Evolutionary conservation across 37 sponge, comb jelly and placozoan genomes (phyloP).

Genomic region (Aplysina aerophoba): DNA sequence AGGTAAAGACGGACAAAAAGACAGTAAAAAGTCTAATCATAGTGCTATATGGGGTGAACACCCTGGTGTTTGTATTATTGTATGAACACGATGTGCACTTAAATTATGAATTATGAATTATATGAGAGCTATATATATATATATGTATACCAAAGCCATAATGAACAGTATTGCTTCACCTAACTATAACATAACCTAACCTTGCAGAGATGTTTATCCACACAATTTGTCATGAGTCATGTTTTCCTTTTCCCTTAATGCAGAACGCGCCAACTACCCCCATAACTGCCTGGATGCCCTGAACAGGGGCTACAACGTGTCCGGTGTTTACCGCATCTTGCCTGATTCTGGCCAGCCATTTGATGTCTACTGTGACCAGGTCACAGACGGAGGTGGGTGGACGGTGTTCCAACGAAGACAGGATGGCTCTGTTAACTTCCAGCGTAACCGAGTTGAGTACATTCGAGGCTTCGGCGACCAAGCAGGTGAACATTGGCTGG

Average conservation of each 20-base stretch:
- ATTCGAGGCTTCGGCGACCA: constrained; percentile 18
- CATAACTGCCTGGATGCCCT: constrained; percentile 19
- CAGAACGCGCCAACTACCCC: constrained; percentile 21
- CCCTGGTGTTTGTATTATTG: too few species aligned
- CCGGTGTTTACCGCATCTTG: constrained; percentile 19
- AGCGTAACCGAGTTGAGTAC: constrained; percentile 23
- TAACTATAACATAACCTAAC: too few species aligned
- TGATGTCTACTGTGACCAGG: constrained; percentile 33
- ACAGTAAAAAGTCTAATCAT: too few species aligned
- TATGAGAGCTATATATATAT: too few species aligned
- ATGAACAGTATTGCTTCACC: too few species aligned
- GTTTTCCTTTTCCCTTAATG: not conserved
- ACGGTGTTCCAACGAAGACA: constrained; percentile 28
- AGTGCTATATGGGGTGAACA: too few species aligned
- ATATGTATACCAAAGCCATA: too few species aligned
- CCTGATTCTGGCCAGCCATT: constrained; percentile 22
- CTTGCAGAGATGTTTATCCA: too few species aligned
- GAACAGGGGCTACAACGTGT: not conserved
- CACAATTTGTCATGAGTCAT: too few species aligned
- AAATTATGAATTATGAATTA: too few species aligned
- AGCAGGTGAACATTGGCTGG: constrained; percentile 31
- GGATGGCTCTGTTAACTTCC: constrained; percentile 34
- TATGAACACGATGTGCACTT: too few species aligned
- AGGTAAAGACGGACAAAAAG: too few species aligned
- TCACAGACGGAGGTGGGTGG: constrained; percentile 38